Base-by-base conservation (phyloP, 2,113 vertebrate genomes). In the Gobiocypris rarus region DNA sequence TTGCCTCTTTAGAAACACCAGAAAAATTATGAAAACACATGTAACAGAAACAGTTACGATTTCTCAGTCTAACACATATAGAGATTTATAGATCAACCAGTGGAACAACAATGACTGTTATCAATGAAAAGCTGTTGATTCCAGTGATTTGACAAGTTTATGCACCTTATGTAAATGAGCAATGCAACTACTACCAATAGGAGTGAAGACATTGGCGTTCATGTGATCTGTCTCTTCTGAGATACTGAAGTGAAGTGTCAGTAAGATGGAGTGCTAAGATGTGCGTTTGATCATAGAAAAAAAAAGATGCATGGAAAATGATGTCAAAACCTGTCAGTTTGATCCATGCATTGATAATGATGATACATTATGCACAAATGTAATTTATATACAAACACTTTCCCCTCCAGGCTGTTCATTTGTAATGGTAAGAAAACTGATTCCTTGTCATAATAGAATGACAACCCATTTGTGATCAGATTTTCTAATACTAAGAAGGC, bases 1-100 rank as follows among this genome's bases (percentile, higher is more conserved):
- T 59, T 80, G 76, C 22, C 76, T 79, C 54, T 71, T 78, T 58
- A 78, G 75, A 75, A 71, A 71, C 17, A 71, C 75, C 52, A 84
- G 19, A 59, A 28, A 38, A 28, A 85, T 73, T 38, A 58, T 79
- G 73, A 71, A 85, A 80, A 81, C 75, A 78, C 45, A 50, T 80
- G 28, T 59, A 63, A 50, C 26, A 76, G 65, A 84, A 11, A 77
- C 63, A 41, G n/a, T 59, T 65, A 10, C 73, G 83, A 38, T 69
- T 15, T 9, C 24, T 45, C 24, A 52, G 28, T n/a, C 43, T 43
- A 43, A 43, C 41, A 45, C 43, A 2, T 45, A 45, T 45, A 45
- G 43, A 38, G 38, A 38, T 38, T 38, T 7, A 38, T 38, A 38
- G 7, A 38, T 38, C 5, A 38, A 38, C 6, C 31, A 69, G 28